phyloP scores from a whole-genome alignment of 2,797 vertebrate genomes.

The Lindbergichthys nudifrons region DNA sequence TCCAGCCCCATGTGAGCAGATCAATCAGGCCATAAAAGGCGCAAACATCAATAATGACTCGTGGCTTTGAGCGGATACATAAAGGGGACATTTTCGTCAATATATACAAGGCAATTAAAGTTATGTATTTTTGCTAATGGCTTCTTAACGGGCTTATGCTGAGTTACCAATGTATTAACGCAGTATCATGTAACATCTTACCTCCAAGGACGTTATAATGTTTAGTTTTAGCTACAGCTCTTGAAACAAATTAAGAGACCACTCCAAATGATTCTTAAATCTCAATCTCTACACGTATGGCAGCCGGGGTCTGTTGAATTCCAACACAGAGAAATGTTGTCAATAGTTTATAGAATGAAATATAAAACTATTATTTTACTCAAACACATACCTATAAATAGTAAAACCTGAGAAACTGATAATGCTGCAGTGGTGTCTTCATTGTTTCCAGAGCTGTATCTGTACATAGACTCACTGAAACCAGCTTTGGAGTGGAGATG shows the following conservation, averaged over 20 bases:
- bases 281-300: too few species aligned
- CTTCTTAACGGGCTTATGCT: not conserved
- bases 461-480: not conserved
- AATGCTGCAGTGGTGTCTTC: too few species aligned
- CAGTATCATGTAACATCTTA: not conserved
- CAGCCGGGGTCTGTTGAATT: not conserved
- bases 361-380: too few species aligned
- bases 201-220: not conserved
- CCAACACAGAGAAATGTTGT: too few species aligned
- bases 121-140: not conserved
- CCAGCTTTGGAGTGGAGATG: not conserved
- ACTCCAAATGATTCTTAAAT: too few species aligned
- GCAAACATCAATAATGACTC: conserved; percentile 65
- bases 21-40: conserved; percentile 55
- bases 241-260: too few species aligned
- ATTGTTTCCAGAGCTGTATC: too few species aligned
- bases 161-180: not conserved
- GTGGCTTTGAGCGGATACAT: conserved; percentile 16
- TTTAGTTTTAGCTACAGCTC: not conserved
- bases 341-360: too few species aligned
- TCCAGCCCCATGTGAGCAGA: conserved; percentile 44
- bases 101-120: conserved; percentile 32
- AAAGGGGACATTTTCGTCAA: conserved; percentile 32
- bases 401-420: too few species aligned
- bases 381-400: too few species aligned